A percentile compares a stretch with the other conserved stretches of the same genome.
Conservation (phyloP, 2,888 invertebrate genomes). For the Oxystoma pomonae region DNA sequence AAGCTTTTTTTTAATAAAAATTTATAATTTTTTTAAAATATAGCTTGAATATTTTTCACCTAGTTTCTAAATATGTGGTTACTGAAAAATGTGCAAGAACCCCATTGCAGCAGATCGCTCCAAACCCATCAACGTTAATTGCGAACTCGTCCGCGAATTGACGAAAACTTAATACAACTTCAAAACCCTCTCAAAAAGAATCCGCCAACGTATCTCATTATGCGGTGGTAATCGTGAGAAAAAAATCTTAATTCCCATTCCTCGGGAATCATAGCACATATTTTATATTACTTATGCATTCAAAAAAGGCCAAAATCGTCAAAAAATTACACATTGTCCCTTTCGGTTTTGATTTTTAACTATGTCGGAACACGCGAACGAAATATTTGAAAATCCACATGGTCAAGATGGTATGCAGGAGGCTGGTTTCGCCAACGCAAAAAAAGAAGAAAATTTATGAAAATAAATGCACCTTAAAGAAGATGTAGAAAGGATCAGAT, state of each 20-base stretch:
- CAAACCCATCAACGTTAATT: neutral
- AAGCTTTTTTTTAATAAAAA: too few relatives aligned
- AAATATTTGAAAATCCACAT: conserved; percentile 1
- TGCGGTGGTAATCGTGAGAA: conserved; percentile 21
- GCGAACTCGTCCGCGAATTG: neutral
- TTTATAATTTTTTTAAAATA: too few relatives aligned
- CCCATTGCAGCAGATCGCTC: too few relatives aligned
- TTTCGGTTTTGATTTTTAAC: conserved; percentile 22
- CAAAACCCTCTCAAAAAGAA: neutral
- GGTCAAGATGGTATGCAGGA: neutral
- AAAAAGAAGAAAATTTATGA: neutral
- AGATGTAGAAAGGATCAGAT: too few relatives aligned
- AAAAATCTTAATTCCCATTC: conserved; percentile 4
- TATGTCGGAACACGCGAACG: conserved; percentile 20
- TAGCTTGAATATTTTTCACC: too few relatives aligned
- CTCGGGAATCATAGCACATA: conserved; percentile 11
- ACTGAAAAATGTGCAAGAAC: too few relatives aligned
- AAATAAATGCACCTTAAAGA: too few relatives aligned
- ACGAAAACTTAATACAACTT: neutral
- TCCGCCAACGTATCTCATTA: neutral
- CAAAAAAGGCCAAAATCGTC: conserved; percentile 21
- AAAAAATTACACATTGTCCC: conserved; percentile 25
- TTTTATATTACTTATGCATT: conserved; percentile 25
- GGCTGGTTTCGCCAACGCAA: neutral
- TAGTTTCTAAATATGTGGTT: too few relatives aligned